A percentile compares a stretch with the other conserved stretches of the same genome.
Evolutionary conservation across 2,888 invertebrate species (phyloP).

Genomic region (Dichetophora obliterata): DNA sequence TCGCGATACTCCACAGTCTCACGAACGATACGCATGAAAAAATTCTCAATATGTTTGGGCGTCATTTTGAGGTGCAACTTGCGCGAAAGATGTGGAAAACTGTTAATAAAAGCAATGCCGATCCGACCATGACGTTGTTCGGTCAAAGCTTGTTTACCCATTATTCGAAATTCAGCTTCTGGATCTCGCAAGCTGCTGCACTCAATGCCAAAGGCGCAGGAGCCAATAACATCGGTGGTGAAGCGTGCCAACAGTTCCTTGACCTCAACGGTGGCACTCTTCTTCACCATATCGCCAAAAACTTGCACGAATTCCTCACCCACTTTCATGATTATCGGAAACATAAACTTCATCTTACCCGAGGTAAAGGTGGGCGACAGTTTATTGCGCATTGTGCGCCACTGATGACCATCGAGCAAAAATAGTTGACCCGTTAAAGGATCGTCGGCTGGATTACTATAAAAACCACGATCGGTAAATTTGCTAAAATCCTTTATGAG

Average conservation of each 20-base stretch:
- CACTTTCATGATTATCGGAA: conserved; percentile 59
- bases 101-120: conserved; percentile 36
- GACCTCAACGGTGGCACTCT: conserved; percentile 59
- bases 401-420: conserved; percentile 58
- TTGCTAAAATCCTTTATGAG: conserved; percentile 58
- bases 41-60: conserved; percentile 48
- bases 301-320: conserved; percentile 48
- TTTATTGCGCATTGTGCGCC: conserved; percentile 67
- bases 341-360: conserved; percentile 70
- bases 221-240: conserved; percentile 71
- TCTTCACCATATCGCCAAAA: conserved; percentile 45
- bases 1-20: conserved; percentile 64
- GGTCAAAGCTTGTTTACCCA: conserved; percentile 51
- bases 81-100: conserved; percentile 45
- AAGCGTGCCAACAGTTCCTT: conserved; percentile 68
- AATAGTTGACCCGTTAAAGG: conserved; percentile 61
- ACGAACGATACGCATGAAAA: conserved; percentile 65
- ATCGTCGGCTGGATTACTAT: conserved; percentile 56
- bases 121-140: conserved; percentile 46
- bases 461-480: conserved; percentile 63
- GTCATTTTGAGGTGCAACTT: conserved; percentile 45
- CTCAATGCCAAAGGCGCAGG: conserved; percentile 70
- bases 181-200: conserved; percentile 67
- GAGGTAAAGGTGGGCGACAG: conserved; percentile 69
- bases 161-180: conserved; percentile 63